Percentiles rank a stretch among this genome's conserved stretches.
These are phyloP conservation scores for Hirundichthys speculiger DNA, from an alignment of 2,113 vertebrate species.

Conservation along the genomic window DNA sequence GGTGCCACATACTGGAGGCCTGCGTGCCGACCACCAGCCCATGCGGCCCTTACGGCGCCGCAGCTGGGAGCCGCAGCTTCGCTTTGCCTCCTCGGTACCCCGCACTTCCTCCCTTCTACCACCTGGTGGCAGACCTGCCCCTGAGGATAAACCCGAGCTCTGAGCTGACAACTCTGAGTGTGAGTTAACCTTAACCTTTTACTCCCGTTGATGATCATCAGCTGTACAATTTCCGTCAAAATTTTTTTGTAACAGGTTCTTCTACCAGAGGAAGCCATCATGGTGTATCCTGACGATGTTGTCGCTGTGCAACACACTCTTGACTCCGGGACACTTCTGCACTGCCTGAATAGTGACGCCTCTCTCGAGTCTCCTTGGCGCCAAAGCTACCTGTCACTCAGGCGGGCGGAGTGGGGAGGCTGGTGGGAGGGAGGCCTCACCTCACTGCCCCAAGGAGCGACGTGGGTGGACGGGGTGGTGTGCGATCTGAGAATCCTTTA, in stretches of 20 bases:
- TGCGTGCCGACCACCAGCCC: slow-evolving; percentile 74
- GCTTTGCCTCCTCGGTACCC: slow-evolving; percentile 72
- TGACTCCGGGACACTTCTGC: slow-evolving; percentile 67
- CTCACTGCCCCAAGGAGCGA: slow-evolving; percentile 30
- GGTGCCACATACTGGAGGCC: slow-evolving; percentile 81
- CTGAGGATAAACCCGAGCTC: slow-evolving; percentile 62
- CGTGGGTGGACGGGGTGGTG: slow-evolving; percentile 79
- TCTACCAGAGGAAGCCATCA: slow-evolving; percentile 63
- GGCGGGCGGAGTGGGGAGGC: slow-evolving; percentile 70
- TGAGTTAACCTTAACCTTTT: slow-evolving; percentile 54
- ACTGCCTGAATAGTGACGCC: slow-evolving; percentile 51
- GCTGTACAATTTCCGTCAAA: not conserved
- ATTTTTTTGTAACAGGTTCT: slow-evolving; percentile 59
- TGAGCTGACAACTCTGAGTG: slow-evolving; percentile 64
- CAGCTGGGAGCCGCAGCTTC: slow-evolving; percentile 35
- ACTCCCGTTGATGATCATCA: not conserved
- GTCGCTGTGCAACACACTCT: slow-evolving; percentile 81
- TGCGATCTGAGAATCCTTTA: slow-evolving; percentile 81
- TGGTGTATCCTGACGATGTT: slow-evolving; percentile 82
- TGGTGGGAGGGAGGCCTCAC: slow-evolving; percentile 77
- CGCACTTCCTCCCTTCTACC: slow-evolving; percentile 75
- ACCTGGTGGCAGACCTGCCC: slow-evolving; percentile 78
- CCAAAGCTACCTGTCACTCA: slow-evolving; percentile 80
- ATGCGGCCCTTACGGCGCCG: slow-evolving; percentile 76
- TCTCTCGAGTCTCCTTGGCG: slow-evolving; percentile 74